Base-by-base conservation (phyloP, 2,797 vertebrate species). In the Emys orbicularis region DNA sequence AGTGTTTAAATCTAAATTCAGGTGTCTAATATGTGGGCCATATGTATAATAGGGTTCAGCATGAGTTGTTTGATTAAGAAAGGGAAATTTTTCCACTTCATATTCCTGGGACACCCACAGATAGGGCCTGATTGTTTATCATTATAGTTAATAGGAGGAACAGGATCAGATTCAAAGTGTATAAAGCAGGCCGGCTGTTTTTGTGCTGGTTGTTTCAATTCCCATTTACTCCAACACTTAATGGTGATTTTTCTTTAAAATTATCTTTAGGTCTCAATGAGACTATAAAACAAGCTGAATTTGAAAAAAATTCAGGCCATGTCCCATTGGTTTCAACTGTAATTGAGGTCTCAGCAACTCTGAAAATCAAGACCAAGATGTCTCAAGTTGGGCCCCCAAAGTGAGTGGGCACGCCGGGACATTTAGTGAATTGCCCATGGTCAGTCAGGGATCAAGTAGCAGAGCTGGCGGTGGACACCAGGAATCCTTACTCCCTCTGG, bases 381-480 rank as follows among this genome's bases (percentile, higher is more conserved):
- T 65, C 61, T 65, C 61, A 19, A 50, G 83, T 86, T 83, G 54
- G 21, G 5, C 82, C 34, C 31, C 27, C 68, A 37, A 84, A 81
- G 86, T 90, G 87, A 88, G 4, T 18, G 4, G 79, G 80, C n/a
- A 44, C 18, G 5, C 41, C 29, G 9, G 74, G 87, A n/a, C 61
- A 9, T 97, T 95, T 92, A 47, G 44, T 95, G 96, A 96, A 59
- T 96, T 94, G 90, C 95, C 96, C 87, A 87, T 93, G 74, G 96
- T 94, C 80, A 91, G 12, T 90, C 80, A 94, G 34, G 0, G 79
- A 94, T 96, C 83, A 93, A 31, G 65, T 84, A 94, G 80, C 44
- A 91, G 90, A 94, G 65, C 80, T 91, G 86, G 91, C 95, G 56
- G 93, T 94, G 90, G 94, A 91, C 86, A 89, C 87, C 93, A 94